phyloP scores from a whole-genome alignment of 2,113 vertebrate species.

The Nestor notabilis region DNA sequence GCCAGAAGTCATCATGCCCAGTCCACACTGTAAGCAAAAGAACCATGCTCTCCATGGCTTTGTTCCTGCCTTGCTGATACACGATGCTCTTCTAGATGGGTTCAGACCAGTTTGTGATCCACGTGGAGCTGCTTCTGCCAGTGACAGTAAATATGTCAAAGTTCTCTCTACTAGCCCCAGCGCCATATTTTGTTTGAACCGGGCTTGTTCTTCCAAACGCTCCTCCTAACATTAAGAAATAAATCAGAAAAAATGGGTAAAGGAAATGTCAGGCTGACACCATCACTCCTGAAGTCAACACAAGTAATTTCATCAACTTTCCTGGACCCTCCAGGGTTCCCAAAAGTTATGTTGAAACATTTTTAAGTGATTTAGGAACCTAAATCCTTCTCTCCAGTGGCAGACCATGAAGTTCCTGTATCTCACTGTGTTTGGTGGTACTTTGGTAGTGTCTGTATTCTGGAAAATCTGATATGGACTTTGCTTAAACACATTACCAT shows the following conservation, averaged over 20 bases:
- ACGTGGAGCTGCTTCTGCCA: neutral
- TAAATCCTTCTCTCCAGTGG: neutral
- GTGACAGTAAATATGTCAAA: neutral
- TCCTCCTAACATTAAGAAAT: neutral
- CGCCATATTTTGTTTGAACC: neutral
- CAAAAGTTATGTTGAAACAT: neutral
- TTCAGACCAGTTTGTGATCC: neutral
- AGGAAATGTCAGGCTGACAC: neutral
- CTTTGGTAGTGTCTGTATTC: neutral
- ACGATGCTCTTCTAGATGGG: fast-evolving
- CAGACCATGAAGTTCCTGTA: neutral
- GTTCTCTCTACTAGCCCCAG: neutral
- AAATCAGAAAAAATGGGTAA: neutral
- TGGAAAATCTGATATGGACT: neutral
- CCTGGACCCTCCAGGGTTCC: neutral
- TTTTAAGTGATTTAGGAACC: neutral
- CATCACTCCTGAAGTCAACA: neutral
- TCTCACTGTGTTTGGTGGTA: neutral
- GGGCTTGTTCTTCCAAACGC: neutral
- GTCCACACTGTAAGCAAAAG: neutral
- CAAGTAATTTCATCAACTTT: neutral
- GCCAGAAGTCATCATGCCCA: fast-evolving
- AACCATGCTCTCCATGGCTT: fast-evolving
- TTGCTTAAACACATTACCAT: fast-evolving
- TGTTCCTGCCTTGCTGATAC: neutral